Evolutionary conservation across 2,797 vertebrate genomes (phyloP).

Genomic region (Xenentodon cancila): DNA sequence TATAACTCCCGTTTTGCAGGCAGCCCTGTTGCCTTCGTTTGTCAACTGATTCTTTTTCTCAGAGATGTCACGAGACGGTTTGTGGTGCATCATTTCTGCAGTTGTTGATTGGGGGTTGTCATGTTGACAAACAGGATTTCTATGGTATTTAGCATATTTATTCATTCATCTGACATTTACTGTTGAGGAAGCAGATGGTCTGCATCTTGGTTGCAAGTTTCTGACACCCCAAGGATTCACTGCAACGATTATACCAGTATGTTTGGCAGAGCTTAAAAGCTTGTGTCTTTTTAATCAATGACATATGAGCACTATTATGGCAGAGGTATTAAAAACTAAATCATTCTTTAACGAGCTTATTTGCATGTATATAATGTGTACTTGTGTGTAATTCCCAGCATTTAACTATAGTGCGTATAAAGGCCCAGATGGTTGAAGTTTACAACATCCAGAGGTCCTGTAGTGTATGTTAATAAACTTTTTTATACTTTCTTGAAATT

Average conservation of each 20-base stretch:
- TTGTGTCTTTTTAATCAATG: conserved; percentile 54
- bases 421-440: conserved; percentile 54
- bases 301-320: conserved; percentile 61
- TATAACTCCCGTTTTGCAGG: neutral
- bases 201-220: conserved; percentile 71
- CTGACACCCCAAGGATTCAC: conserved; percentile 70
- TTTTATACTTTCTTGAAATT: conserved; percentile 31
- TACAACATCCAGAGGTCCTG: conserved; percentile 34
- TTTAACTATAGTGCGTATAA: conserved; percentile 34
- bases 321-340: conserved; percentile 58
- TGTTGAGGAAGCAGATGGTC: conserved; percentile 73
- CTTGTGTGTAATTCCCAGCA: conserved; percentile 19
- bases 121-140: conserved; percentile 65
- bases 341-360: conserved; percentile 59
- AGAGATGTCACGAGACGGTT: conserved; percentile 10
- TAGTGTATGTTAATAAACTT: conserved; percentile 32
- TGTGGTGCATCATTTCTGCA: conserved; percentile 31
- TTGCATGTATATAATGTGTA: conserved; percentile 33
- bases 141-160: conserved; percentile 66
- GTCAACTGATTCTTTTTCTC: conserved; percentile 26
- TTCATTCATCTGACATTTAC: conserved; percentile 70
- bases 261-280: conserved; percentile 49
- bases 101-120: conserved; percentile 48
- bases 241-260: conserved; percentile 62
- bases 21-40: conserved; percentile 1